phyloP scores from a whole-genome alignment of 2,888 invertebrate genomes.

The Dryobota labecula region DNA sequence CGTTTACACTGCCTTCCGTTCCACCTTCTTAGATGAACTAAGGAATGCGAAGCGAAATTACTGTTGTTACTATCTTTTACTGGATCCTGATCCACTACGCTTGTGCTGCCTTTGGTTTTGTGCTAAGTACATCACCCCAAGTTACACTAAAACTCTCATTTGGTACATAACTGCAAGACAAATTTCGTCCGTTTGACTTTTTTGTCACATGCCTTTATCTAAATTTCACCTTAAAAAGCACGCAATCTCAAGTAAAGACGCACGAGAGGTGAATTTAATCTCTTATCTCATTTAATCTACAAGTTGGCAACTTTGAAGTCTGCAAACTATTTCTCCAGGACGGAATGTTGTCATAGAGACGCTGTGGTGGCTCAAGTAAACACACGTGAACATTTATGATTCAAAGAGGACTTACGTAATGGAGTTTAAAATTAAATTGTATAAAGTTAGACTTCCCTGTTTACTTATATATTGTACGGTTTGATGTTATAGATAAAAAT shows the following conservation, averaged over 20 bases:
- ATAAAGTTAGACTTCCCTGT: slow-evolving; percentile 39
- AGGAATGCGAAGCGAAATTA: slow-evolving; percentile 68
- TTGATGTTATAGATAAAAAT: slow-evolving; percentile 24
- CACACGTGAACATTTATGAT: slow-evolving; percentile 62
- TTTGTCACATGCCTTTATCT: slow-evolving; percentile 41
- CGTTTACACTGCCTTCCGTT: slow-evolving; percentile 67
- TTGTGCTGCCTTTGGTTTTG: slow-evolving; percentile 43
- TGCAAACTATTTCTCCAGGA: slow-evolving; percentile 78
- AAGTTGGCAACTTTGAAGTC: slow-evolving; percentile 74
- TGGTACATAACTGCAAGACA: slow-evolving; percentile 10
- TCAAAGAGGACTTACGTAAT: slow-evolving; percentile 46
- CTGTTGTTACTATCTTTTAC: slow-evolving; percentile 60
- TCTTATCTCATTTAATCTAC: slow-evolving; percentile 76
- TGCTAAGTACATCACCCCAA: slow-evolving; percentile 21
- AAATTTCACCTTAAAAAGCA: slow-evolving; percentile 50
- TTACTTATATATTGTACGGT: slow-evolving; percentile 24
- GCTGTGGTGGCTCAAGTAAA: slow-evolving; percentile 65
- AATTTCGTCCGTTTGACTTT: slow-evolving; percentile 35
- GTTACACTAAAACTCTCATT: slow-evolving; percentile 4
- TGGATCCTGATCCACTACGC: slow-evolving; percentile 41
- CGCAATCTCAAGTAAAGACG: slow-evolving; percentile 48
- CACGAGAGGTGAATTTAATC: slow-evolving; percentile 76
- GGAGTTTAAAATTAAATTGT: slow-evolving; percentile 46
- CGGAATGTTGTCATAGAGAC: slow-evolving; percentile 77
- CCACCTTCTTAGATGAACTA: slow-evolving; percentile 69